Base-by-base conservation (phyloP, 2,888 invertebrate genomes). In the Dugesia japonica region DNA sequence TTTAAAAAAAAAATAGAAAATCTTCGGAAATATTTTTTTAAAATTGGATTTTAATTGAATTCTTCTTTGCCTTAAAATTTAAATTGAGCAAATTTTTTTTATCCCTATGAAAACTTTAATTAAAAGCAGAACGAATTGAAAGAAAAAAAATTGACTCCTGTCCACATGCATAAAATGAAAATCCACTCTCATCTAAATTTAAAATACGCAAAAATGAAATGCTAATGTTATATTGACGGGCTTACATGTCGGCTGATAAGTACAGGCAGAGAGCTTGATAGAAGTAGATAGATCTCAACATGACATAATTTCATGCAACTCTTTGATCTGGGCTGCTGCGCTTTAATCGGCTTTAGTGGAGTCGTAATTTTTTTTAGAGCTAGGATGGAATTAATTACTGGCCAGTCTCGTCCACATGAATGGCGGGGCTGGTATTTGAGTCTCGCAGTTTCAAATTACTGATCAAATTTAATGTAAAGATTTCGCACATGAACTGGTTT, bases 141-240 rank as follows among this genome's bases (percentile, higher is more conserved):
- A n/a, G 56, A 56, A 56, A 31, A 31, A 31, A 56, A 56, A 56
- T 56, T 56, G 56, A 56, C 56, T 56, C 23, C 56, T 56, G 56
- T 56, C 56, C 56, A 56, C 56, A 56, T 56, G 56, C 56, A 56
- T 56, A 56, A 56, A 56, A 56, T 23, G 23, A 56, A 56, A 56
- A 56, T 56, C 23, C 56, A 56, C 56, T 56, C 56, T 56, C 31
- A n/a, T 56, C 56, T 56, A 56, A 56, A 56, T 56, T 56, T 56
- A 56, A 56, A 56, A 56, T 56, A 56, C 56, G 56, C 56, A 56
- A 56, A 56, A 31, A 56, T 56, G 56, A 56, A 56, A 56, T 56
- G 56, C 56, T 56, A 56, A 56, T 56, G 56, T 56, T 56, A 56
- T n/a, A n/a, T 56, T 56, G 56, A 56, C 56, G 56, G 56, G 56